Evolutionary conservation across 2,888 invertebrate genomes (phyloP), one percentile per base, ranked within the genome.

Genomic region (Eristalis arbustorum): DNA sequence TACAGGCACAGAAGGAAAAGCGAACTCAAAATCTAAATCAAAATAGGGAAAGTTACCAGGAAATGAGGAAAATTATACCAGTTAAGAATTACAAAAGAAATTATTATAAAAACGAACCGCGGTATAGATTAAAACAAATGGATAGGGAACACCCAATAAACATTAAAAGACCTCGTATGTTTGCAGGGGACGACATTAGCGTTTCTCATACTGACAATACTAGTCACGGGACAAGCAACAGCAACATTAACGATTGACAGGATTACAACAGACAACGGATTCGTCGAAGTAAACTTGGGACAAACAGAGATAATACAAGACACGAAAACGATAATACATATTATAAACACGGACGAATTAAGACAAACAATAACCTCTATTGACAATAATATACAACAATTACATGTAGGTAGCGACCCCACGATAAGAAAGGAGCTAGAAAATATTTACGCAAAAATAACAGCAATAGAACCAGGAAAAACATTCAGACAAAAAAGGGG

Each of bases 161-260:
- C 8, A 63, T 74, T 25, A 74, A 74, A 37, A 6, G 64, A 37
- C 64, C 64, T 11, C 57, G 64, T 14, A 18, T 10, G 37, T 37
- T 74, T 57, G n/a, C 73, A 74, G 64, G 5, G 13, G 63, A 64
- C 4, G n/a, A 73, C 5, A 14, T 62, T 62, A 62, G 62, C 31
- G n/a, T 62, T 22, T 13, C 59, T 62, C 13, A 22, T 57, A 57
- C 57, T 57, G 1, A 57, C 57, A 57, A 57, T 14, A 57, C 22
- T 23, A 31, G 31, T 31, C 2, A 57, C 57, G 42, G 14, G 25
- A 59, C 23, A 57, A 25, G 10, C 23, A 37, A 23, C 3, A 59
- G 14, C 40, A 4, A 71, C 25, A 11, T n/a, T 71, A 25, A 71
- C 59, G 11, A 8, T 71, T 59, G 14, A 71, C 4, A 62, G 42